Conservation (phyloP, 1,140 invertebrate genomes). For the Caenorhabditis inopinata region DNA sequence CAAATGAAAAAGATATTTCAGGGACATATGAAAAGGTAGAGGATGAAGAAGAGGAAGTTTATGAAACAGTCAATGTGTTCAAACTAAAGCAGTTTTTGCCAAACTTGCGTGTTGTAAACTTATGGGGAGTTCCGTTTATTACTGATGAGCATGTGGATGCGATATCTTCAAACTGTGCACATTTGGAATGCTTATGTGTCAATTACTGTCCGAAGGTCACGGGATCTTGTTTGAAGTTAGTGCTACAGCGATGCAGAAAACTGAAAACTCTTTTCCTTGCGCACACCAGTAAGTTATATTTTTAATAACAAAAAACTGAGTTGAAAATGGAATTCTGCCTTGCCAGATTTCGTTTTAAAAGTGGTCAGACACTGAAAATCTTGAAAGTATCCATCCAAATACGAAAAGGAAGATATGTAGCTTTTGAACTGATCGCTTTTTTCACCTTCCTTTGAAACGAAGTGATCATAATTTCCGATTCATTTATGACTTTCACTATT, state of each 20-base stretch:
- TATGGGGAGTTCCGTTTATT: conserved; percentile 71
- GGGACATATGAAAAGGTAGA: conserved; percentile 98
- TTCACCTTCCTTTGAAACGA: too few relatives aligned
- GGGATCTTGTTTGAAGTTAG: conserved; percentile 88
- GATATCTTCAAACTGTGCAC: conserved; percentile 75
- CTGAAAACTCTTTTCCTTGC: conserved; percentile 89
- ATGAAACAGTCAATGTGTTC: conserved; percentile 98
- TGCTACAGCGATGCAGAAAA: conserved; percentile 88
- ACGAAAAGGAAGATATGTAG: too few relatives aligned
- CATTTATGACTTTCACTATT: too few relatives aligned
- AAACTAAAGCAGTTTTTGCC: conserved; percentile 93
- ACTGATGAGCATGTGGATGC: conserved; percentile 94
- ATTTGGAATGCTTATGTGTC: conserved; percentile 92
- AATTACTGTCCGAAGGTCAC: conserved; percentile 95
- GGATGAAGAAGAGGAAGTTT: conserved; percentile 94
- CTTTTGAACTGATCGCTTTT: too few relatives aligned
- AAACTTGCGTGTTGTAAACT: conserved; percentile 88
- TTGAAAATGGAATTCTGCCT: too few relatives aligned
- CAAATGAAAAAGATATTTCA: conserved; percentile 67
- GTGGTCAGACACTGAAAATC: too few relatives aligned
- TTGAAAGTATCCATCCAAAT: too few relatives aligned
- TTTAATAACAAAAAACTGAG: conserved; percentile 39
- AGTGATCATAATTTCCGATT: too few relatives aligned
- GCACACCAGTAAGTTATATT: conserved; percentile 68
- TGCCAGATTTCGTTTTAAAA: too few relatives aligned